These are phyloP conservation scores for Rhagophthalmus giganteus DNA, from an alignment of 2,888 invertebrate genomes.

Conservation along the genomic window DNA sequence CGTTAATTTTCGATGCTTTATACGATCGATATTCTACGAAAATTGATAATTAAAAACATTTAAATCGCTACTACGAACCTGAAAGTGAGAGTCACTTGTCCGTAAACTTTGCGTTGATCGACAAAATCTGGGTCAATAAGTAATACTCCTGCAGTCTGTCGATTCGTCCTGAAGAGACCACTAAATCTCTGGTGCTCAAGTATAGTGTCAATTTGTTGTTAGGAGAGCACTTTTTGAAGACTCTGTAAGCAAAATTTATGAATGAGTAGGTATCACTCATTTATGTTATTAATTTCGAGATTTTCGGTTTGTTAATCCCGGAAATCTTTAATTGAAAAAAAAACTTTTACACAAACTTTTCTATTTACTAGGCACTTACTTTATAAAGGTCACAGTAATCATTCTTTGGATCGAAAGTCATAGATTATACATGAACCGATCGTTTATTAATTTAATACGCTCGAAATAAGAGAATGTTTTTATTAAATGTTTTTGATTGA, in stretches of 20 bases:
- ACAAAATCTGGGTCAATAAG: slow-evolving; percentile 88
- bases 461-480: too few species aligned
- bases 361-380: too few species aligned
- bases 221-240: slow-evolving; percentile 85
- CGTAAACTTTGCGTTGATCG: slow-evolving; percentile 80
- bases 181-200: slow-evolving; percentile 78
- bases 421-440: too few species aligned
- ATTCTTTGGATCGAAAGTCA: too few species aligned
- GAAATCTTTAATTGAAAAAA: too few species aligned
- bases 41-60: not conserved
- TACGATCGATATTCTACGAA: not conserved
- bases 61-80: slow-evolving; percentile 62
- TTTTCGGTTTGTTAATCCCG: too few species aligned
- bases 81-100: slow-evolving; percentile 89
- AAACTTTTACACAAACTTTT: too few species aligned
- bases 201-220: slow-evolving; percentile 85
- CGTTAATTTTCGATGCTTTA: not conserved
- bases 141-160: slow-evolving; percentile 88
- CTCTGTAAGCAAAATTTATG: slow-evolving; percentile 58
- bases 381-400: too few species aligned
- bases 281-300: too few species aligned
- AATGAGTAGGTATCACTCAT: too few species aligned
- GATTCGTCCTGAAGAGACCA: slow-evolving; percentile 72
- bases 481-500: too few species aligned
- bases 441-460: too few species aligned